Evolutionary conservation across 2,113 vertebrate genomes (phyloP).

Genomic region (Nanorana parkeri): DNA sequence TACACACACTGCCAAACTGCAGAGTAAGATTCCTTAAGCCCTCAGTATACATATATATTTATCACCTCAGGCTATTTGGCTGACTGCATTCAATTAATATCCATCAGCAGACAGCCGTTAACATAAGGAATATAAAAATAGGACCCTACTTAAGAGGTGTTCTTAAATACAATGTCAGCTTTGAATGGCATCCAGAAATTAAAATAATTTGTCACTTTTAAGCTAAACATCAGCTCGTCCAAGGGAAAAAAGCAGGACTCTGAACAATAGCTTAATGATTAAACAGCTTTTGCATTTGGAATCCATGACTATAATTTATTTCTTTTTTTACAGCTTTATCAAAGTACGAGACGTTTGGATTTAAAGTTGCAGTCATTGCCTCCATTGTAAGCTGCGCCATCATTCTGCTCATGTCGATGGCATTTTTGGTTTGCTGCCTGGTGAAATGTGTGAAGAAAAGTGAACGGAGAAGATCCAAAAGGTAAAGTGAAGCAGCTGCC

Average conservation of each 20-base stretch:
- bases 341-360: constrained; percentile 79
- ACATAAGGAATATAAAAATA: constrained; percentile 8
- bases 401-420: constrained; percentile 89
- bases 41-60: neutral
- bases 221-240: neutral
- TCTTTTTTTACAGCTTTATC: constrained; percentile 76
- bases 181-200: constrained; percentile 37
- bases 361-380: constrained; percentile 84
- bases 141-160: neutral
- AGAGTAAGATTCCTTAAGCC: neutral
- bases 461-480: constrained; percentile 72
- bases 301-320: neutral
- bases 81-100: constrained; percentile 10
- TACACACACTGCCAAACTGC: neutral
- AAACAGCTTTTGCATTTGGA: neutral
- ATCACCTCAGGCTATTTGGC: constrained; percentile 19
- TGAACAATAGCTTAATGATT: constrained; percentile 12
- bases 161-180: constrained; percentile 18
- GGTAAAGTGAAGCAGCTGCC: constrained; percentile 64
- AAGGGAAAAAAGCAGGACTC: neutral
- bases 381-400: constrained; percentile 87
- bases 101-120: neutral
- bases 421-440: constrained; percentile 91
- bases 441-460: constrained; percentile 80
- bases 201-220: neutral